Base-by-base conservation (phyloP, 2,113 vertebrate genomes). In the Narcine bancroftii region DNA sequence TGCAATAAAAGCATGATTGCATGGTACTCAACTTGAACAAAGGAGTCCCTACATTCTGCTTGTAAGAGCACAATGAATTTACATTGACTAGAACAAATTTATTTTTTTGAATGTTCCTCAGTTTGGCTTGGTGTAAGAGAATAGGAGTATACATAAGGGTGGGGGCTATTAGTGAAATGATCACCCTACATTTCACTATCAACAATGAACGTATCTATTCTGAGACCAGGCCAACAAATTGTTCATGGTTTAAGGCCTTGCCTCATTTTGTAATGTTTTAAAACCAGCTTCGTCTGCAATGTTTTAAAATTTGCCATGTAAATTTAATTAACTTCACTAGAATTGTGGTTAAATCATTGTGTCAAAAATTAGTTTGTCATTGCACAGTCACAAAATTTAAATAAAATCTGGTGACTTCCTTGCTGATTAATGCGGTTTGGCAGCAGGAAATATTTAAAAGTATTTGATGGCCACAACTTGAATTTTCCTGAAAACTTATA, bases 1-100 rank as follows among this genome's bases (percentile, higher is more conserved):
- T 95, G 95, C 95, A 95, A 95, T 95, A 95, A 95, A 95, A 95
- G 94, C 93, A 94, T 95, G 95, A 96, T 95, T 96, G 95, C 95
- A 94, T 93, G 93, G 94, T 93, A 94, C 94, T 95, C 93, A 93
- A 94, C 92, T 93, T 50, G 92, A 92, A 94, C 93, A 94, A 93
- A 95, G 95, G 94, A 95, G 94, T 93, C 92, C 93, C 93, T 94
- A 94, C 94, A 93, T 95, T 96, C 94, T 93, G 93, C 94, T 94
- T 94, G 94, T 94, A 94, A 94, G 93, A 93, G 93, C 91, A 94
- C 94, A 94, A 96, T 65, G 60, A 89, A 65, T 42, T 66, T 89
- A 63, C 87, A 69, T 95, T 94, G 95, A 94, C 45, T 15, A 92
- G 17, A 93, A 96, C 95, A 96, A n/a, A 96, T 96, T 94, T 69